Percentiles rank a stretch among this genome's conserved stretches.
phyloP scores from a whole-genome alignment of 2,113 vertebrate species.

The Stegostoma tigrinum region DNA sequence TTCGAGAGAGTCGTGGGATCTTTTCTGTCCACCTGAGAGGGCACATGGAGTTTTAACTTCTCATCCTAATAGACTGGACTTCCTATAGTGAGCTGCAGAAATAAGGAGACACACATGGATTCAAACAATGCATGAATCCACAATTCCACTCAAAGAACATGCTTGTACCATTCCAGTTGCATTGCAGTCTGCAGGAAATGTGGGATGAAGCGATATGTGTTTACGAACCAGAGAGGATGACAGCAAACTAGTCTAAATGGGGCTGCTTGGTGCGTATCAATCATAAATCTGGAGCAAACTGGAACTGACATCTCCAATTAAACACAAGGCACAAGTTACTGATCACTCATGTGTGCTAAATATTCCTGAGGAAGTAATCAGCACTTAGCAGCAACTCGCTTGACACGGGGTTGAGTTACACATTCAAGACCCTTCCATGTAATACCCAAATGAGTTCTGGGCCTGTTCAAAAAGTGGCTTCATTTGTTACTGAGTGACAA shows the following conservation, averaged over 20 bases:
- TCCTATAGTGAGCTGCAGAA: background rate
- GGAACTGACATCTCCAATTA: background rate
- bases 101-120: background rate
- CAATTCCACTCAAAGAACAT: background rate
- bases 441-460: background rate
- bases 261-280: background rate
- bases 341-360: background rate
- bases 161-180: background rate
- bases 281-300: background rate
- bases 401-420: background rate
- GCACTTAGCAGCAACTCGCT: background rate
- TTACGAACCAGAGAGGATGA: background rate
- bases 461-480: background rate
- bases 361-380: background rate
- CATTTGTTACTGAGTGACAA: constrained; percentile 2
- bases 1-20: background rate
- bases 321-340: background rate
- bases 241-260: background rate
- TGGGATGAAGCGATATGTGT: background rate
- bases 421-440: background rate
- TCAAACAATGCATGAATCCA: no score
- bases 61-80: background rate
- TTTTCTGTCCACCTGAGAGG: background rate
- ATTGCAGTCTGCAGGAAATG: no score
- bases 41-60: background rate